Evolutionary conservation across 2,888 invertebrate species (phyloP).

Genomic region (Tromatobia lineatoria): DNA sequence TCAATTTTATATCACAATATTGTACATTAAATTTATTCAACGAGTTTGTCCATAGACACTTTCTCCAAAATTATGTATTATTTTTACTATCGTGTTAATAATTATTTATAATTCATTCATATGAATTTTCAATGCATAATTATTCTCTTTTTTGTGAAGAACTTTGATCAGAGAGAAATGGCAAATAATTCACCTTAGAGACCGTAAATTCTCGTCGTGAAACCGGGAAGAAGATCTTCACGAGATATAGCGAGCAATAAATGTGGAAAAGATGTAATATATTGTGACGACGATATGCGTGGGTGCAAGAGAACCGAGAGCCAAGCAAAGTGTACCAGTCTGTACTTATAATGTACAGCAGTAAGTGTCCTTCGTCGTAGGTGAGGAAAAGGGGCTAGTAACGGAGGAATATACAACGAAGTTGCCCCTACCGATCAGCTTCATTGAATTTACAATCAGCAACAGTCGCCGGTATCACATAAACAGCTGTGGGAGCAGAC

Average conservation of each 20-base stretch:
- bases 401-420: background rate
- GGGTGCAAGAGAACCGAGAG: constrained; percentile 30
- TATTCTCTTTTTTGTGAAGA: too few species aligned
- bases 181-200: background rate
- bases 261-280: constrained; percentile 43
- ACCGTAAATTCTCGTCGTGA: constrained; percentile 30
- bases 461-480: constrained; percentile 28
- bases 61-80: too few species aligned
- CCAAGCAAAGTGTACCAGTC: background rate
- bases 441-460: constrained; percentile 45
- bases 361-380: background rate
- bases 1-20: too few species aligned
- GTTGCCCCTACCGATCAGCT: background rate
- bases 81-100: too few species aligned
- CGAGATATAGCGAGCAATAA: constrained; percentile 35
- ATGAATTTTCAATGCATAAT: too few species aligned
- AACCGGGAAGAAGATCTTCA: constrained; percentile 30
- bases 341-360: background rate
- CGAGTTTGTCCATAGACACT: too few species aligned
- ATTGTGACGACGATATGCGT: constrained; percentile 43
- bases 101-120: too few species aligned
- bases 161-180: too few species aligned
- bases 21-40: too few species aligned
- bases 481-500: constrained; percentile 40
- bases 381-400: background rate